Conservation (phyloP, 2,113 vertebrate genomes). For the Brienomyrus longianalis region DNA sequence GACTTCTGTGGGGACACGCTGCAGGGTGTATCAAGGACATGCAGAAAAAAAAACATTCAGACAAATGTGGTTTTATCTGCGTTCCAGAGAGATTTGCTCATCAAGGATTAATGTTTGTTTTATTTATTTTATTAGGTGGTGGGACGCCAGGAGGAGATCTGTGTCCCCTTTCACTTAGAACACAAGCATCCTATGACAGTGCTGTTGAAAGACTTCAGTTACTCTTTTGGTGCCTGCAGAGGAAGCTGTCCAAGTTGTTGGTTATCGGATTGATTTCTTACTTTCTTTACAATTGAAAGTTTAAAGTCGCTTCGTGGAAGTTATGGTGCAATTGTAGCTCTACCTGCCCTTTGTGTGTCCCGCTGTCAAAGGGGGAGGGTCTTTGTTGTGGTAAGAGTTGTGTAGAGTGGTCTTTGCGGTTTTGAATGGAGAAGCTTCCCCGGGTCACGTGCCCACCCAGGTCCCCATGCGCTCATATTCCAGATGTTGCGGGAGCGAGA, state of each 20-base stretch:
- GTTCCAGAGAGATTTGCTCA: background rate
- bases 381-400: constrained; percentile 14
- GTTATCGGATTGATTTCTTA: background rate
- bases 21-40: background rate
- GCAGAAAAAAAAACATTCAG: background rate
- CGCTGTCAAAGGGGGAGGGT: background rate
- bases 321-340: background rate
- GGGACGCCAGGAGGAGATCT: background rate
- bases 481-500: background rate
- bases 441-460: background rate
- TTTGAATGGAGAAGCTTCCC: constrained; percentile 13
- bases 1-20: background rate
- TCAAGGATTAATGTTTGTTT: background rate
- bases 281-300: background rate
- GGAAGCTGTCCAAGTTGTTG: background rate
- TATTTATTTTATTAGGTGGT: background rate
- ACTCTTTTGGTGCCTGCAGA: background rate
- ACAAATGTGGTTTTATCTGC: background rate
- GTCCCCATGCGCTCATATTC: background rate
- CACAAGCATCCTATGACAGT: background rate
- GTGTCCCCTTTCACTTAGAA: background rate
- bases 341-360: background rate
- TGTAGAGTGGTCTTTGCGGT: constrained; percentile 13
- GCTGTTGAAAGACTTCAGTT: background rate
- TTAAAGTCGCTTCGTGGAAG: background rate